These are phyloP conservation scores for Sebastes schlegelii DNA, from an alignment of 2,113 vertebrate genomes.

Conservation along the genomic window DNA sequence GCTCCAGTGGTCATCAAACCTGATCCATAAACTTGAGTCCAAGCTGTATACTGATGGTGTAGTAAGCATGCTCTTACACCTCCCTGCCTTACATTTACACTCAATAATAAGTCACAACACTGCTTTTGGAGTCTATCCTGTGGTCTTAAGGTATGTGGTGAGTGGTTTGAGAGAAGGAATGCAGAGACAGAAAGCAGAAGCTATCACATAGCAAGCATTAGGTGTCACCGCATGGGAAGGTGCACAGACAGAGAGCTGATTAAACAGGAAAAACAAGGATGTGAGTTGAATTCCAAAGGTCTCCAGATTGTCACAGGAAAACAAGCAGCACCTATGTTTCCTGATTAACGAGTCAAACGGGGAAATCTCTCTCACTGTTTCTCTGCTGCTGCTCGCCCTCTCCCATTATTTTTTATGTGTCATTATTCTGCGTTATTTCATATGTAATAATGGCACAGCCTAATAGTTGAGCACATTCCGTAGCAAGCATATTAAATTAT, in stretches of 20 bases:
- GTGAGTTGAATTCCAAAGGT: constrained; percentile 1
- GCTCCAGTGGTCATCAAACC: no score
- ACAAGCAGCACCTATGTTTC: neutral
- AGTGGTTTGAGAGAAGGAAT: no score
- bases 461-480: neutral
- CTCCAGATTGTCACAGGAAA: constrained; percentile 15
- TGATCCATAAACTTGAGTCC: no score
- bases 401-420: neutral
- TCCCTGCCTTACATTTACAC: no score
- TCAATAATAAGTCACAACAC: no score
- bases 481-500: constrained; percentile 16
- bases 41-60: no score
- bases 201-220: neutral
- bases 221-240: neutral
- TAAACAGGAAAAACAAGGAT: neutral
- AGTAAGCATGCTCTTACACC: no score
- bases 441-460: neutral
- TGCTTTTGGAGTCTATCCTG: neutral
- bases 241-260: constrained; percentile 14
- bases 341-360: constrained; percentile 14
- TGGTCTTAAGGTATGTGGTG: neutral
- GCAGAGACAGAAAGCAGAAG: neutral
- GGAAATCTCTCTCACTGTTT: neutral
- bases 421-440: constrained; percentile 3
- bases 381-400: neutral